These are phyloP conservation scores for Emys orbicularis DNA, from an alignment of 2,797 vertebrate genomes.

Conservation along the genomic window DNA sequence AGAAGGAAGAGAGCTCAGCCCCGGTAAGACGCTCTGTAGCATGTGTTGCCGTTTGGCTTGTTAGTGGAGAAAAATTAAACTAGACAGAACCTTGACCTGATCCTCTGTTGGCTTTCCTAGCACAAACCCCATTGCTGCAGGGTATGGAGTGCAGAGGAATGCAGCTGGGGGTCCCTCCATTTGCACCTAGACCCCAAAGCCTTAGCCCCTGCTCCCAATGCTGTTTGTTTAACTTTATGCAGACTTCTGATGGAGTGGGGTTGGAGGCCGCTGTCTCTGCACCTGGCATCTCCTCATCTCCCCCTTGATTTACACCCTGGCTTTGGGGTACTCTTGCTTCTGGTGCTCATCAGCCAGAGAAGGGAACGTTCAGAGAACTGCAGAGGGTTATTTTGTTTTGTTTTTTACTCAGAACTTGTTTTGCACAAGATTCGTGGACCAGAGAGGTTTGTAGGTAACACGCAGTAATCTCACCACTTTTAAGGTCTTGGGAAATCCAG, in stretches of 20 bases:
- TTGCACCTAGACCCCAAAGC: background rate
- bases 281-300: background rate
- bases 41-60: background rate
- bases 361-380: background rate
- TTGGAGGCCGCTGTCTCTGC: background rate
- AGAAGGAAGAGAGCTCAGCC: conserved; percentile 88
- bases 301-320: background rate
- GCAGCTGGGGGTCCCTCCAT: background rate
- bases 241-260: background rate
- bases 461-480: background rate
- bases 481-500: background rate
- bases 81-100: background rate
- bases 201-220: background rate
- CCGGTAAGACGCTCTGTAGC: conserved; percentile 82
- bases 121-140: background rate
- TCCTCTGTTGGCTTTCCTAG: background rate
- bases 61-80: background rate
- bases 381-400: background rate
- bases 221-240: background rate
- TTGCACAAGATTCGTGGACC: background rate
- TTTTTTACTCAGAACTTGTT: background rate
- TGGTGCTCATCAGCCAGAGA: background rate
- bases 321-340: too few relatives aligned
- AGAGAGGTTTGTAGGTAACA: background rate
- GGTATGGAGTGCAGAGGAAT: background rate